Base-by-base conservation (phyloP, 2,797 vertebrate species). In the Bovichtus diacanthus region DNA sequence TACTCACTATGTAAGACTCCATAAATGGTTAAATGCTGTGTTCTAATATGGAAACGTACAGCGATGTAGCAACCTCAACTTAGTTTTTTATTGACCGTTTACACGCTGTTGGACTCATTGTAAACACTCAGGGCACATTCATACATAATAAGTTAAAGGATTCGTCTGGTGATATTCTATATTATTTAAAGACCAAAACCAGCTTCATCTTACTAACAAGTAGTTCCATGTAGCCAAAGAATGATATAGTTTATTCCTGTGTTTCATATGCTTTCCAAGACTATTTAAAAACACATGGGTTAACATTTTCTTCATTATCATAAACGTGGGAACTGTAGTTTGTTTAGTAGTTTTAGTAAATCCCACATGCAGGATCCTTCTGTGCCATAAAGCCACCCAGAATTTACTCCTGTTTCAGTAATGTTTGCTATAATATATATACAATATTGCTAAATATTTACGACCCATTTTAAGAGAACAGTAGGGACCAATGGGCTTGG, bases 1-100 rank as follows among this genome's bases (percentile, higher is more conserved):
- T 27, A 25, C 27, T 55, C 51, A n/a, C 19, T 60, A 50, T 27
- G 5, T 12, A 3, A 2, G 36, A 62, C 61, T 25, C 88, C 86
- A 88, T 88, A 80, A 73, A 92, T 78, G 86, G 86, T 5, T 53
- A 69, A 46, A 39, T 21, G 19, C 23, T 58, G 36, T 23, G 34
- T 31, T 56, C 68, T 38, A 39, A 39, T 13, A 39, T 29, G 34
- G 7, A 62, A 62, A 51, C 6, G 2, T 2, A 34, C 13, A 43
- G 11, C 9, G 12, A 63, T 43, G 11, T 19, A 36, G 21, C n/a
- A 12, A 49, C 12, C 7, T 11, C 29, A 56, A 56, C 34, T 39
- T 23, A 55, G 21, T 64, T 64, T 27, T 18, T 55, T 34, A 18
- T 9, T 29, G 9, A 31, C 6, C 43, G 29, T 15, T 27, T 16